Evolutionary conservation across 2,888 invertebrate genomes (phyloP).

Genomic region (Euplexia lucipara): DNA sequence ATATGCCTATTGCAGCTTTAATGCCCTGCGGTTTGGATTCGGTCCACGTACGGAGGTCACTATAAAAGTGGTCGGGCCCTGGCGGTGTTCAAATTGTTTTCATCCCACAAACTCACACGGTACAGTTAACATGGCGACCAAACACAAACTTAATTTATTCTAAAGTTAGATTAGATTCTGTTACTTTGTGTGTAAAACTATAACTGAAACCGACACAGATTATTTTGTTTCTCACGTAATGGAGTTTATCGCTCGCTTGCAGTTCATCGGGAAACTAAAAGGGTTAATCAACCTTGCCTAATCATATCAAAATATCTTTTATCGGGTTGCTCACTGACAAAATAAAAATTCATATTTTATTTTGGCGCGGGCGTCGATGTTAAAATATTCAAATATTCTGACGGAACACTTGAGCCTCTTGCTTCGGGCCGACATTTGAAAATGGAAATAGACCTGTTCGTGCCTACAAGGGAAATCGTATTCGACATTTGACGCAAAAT

Average conservation of each 20-base stretch:
- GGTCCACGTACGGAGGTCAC: conserved; percentile 82
- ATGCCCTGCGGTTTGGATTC: conserved; percentile 85
- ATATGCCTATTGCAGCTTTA: conserved; percentile 83
- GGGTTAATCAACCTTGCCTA: conserved; percentile 55
- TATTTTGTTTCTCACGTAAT: conserved; percentile 42
- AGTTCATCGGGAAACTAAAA: conserved; percentile 39
- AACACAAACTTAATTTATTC: conserved; percentile 72
- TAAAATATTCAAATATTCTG: conserved; percentile 89
- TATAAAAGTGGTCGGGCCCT: conserved; percentile 82
- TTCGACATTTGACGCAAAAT: conserved; percentile 85
- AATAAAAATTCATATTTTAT: conserved; percentile 82
- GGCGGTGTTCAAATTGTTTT: conserved; percentile 85
- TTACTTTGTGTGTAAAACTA: conserved; percentile 57
- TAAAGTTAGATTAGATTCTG: conserved; percentile 67
- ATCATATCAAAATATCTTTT: conserved; percentile 48
- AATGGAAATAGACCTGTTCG: conserved; percentile 86
- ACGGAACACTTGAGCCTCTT: conserved; percentile 83
- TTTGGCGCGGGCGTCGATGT: conserved; percentile 78
- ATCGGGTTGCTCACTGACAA: conserved; percentile 61
- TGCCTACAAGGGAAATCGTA: conserved; percentile 84
- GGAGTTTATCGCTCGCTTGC: conserved; percentile 30
- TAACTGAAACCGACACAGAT: conserved; percentile 49
- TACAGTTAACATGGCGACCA: conserved; percentile 71
- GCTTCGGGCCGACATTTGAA: conserved; percentile 84
- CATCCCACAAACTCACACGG: conserved; percentile 78